Evolutionary conservation across 2,888 invertebrate genomes (phyloP).

Genomic region (Beris chalybata): DNA sequence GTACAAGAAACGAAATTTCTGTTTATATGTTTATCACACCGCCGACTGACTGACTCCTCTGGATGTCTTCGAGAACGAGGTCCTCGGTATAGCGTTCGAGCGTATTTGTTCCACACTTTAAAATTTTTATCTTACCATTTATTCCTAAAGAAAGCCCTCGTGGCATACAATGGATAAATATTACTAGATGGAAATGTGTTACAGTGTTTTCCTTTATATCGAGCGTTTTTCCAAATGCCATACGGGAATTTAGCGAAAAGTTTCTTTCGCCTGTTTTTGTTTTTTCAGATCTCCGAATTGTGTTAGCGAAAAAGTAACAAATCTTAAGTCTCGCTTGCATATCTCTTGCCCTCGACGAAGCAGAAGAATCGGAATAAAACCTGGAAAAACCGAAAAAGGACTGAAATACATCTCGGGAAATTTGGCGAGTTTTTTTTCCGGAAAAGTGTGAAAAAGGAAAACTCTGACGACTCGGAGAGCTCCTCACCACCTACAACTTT

Average conservation of each 20-base stretch:
- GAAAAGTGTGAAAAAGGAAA: background rate
- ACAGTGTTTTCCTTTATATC: conserved; percentile 8
- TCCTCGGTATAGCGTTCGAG: background rate
- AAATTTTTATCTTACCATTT: conserved; percentile 32
- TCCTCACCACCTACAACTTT: conserved; percentile 21
- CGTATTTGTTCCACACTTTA: conserved; percentile 26
- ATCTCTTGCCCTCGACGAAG: too few relatives aligned
- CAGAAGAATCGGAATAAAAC: background rate
- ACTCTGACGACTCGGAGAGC: background rate
- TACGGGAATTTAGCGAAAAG: too few relatives aligned
- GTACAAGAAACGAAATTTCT: too few relatives aligned
- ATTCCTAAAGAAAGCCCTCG: conserved; percentile 28
- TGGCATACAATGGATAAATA: conserved; percentile 30
- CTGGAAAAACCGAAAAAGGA: background rate
- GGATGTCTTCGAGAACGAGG: too few relatives aligned
- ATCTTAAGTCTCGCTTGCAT: too few relatives aligned
- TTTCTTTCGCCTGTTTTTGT: too few relatives aligned
- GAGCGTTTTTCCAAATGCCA: too few relatives aligned
- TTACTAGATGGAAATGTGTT: conserved; percentile 29
- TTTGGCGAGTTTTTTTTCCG: background rate
- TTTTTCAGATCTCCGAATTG: too few relatives aligned
- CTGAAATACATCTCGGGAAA: background rate
- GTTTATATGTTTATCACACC: too few relatives aligned
- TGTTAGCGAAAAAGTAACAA: too few relatives aligned
- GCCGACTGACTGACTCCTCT: too few relatives aligned